Evolutionary conservation across 2,888 invertebrate species (phyloP).

Genomic region (Drosophila picticornis): DNA sequence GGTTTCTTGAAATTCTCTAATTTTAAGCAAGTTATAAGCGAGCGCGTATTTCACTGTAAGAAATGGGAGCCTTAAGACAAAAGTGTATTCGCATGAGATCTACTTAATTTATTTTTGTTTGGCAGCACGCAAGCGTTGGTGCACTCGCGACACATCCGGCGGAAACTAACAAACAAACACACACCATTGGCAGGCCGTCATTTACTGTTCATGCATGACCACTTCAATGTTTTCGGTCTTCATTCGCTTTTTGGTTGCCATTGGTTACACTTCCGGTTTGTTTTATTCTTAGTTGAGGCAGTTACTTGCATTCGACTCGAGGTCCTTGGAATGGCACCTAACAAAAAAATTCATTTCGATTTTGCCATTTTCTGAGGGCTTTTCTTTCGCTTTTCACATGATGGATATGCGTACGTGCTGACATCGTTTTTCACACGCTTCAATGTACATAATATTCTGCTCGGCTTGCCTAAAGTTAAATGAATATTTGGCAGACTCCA

Average conservation of each 20-base stretch:
- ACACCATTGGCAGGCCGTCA: conserved; percentile 21
- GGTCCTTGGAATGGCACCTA: conserved; percentile 31
- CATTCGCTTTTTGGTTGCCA: conserved; percentile 51
- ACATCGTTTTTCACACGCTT: conserved; percentile 64
- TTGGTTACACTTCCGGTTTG: conserved; percentile 68
- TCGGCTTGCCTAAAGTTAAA: conserved; percentile 38
- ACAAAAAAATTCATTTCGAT: conserved; percentile 59
- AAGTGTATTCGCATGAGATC: conserved; percentile 58
- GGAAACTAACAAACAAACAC: conserved; percentile 40
- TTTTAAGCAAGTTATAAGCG: conserved; percentile 6
- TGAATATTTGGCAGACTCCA: conserved; percentile 63
- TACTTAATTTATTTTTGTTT: conserved; percentile 65
- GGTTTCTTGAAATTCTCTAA: conserved; percentile 6
- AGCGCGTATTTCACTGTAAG: not conserved
- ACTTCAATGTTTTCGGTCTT: conserved; percentile 61
- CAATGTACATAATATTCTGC: conserved; percentile 24
- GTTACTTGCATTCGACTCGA: conserved; percentile 38
- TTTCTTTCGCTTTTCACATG: conserved; percentile 36
- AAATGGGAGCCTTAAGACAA: conserved; percentile 40
- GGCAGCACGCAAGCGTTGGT: conserved; percentile 41
- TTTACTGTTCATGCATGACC: conserved; percentile 72
- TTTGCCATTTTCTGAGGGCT: conserved; percentile 55
- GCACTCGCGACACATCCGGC: conserved; percentile 65
- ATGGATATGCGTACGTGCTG: conserved; percentile 69
- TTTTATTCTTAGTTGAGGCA: conserved; percentile 38